Base-by-base conservation (phyloP, 1,140 invertebrate genomes). In the Nasonia vitripennis region DNA sequence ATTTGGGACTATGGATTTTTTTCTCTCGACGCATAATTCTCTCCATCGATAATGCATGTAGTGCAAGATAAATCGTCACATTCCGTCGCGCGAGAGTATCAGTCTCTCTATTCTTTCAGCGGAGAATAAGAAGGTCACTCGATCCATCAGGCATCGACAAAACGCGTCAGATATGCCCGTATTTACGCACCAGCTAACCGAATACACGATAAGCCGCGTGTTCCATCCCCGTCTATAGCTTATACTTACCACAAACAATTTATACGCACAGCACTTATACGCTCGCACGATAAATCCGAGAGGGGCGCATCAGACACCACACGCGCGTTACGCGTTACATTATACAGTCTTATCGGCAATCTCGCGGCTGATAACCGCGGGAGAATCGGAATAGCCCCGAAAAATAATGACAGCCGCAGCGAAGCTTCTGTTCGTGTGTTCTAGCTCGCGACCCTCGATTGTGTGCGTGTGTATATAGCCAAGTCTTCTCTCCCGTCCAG, bases 361-460 rank as follows among this genome's bases (percentile, higher is more conserved):
- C 14, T 20, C 55, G 20, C 17, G 14, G 55, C 17, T n/a, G 55
- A 62, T 62, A 62, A 62, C 55, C 12, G 48, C 12, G 14, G 20
- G 20, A 17, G 20, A 62, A 62, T 62, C 55, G 55, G 14, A 51
- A 34, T 86, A 85, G 27, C 37, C 87, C 84, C 87, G 87, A 89
- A 91, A 91, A 91, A 89, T 90, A 89, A 91, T 90, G 89, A 90
- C 86, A 85, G 87, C 85, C 86, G 84, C 86, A 88, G 89, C 88
- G 89, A 87, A 27, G 27, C 27, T 27, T 31, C 31, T 37, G 78
- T 79, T 27, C 27, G 23, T 5, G 77, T 34, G n/a, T 12, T 45
- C 37, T 83, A 81, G 86, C 62, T 87, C 83, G 84, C 84, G 85
- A 77, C 84, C 87, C 87, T 80, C 80, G 74, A 27, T 27, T 27